Conservation (phyloP, 2,113 vertebrate genomes). For the Perognathus longimembris region DNA sequence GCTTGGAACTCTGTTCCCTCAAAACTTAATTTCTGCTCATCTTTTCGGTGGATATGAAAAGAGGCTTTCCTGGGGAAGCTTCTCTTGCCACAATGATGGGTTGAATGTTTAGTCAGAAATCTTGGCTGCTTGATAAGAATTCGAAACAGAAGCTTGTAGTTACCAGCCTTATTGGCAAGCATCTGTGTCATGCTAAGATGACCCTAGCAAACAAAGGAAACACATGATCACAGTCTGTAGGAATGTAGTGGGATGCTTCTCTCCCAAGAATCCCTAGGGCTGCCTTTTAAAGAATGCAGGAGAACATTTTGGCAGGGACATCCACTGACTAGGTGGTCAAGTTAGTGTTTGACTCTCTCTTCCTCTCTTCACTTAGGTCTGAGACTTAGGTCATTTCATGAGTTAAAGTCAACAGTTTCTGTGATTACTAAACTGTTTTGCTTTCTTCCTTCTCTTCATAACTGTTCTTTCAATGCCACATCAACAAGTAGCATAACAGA, state of each 20-base stretch:
- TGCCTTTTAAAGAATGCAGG: conserved; percentile 44
- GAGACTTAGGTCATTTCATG: neutral
- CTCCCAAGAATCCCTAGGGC: neutral
- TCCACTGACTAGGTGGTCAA: neutral
- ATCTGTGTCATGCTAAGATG: neutral
- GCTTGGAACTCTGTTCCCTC: neutral
- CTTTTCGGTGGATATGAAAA: neutral
- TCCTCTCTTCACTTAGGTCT: neutral
- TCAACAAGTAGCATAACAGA: neutral
- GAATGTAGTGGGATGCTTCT: conserved; percentile 12
- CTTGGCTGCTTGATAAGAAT: neutral
- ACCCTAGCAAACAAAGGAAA: neutral
- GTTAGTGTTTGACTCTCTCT: neutral
- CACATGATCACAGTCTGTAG: neutral
- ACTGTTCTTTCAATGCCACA: neutral
- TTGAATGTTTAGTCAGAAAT: neutral
- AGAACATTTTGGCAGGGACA: neutral
- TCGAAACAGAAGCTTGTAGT: neutral
- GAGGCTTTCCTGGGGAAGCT: neutral
- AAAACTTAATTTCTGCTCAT: neutral
- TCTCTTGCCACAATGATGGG: neutral
- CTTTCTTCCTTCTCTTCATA: neutral
- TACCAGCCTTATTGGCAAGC: neutral
- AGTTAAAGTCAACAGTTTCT: neutral
- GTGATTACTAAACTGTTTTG: neutral